Conservation (phyloP, 2,113 vertebrate genomes). For the Pardalotus punctatus region DNA sequence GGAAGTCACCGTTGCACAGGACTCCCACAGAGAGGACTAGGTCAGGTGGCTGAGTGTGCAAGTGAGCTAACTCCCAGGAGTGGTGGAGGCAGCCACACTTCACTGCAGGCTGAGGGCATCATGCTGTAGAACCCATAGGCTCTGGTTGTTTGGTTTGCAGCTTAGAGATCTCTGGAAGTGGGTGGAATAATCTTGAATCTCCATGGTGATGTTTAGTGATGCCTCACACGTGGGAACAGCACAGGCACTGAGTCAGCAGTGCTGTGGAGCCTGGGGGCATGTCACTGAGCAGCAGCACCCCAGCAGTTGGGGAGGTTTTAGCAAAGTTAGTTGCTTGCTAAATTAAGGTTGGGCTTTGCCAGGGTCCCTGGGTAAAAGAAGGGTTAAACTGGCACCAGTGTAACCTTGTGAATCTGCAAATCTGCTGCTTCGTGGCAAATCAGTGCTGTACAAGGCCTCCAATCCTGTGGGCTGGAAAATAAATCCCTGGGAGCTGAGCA, state of each 20-base stretch:
- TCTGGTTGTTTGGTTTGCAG: background rate
- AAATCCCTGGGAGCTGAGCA: background rate
- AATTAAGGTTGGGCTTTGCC: background rate
- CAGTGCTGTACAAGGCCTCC: background rate
- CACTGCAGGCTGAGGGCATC: background rate
- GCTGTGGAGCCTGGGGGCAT: background rate
- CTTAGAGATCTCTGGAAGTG: background rate
- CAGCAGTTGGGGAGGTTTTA: rapidly evolving
- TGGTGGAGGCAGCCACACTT: background rate
- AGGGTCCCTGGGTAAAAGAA: rapidly evolving
- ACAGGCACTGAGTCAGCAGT: background rate
- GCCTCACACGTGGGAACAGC: background rate
- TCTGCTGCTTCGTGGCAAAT: background rate
- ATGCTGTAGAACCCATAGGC: background rate
- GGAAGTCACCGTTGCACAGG: background rate
- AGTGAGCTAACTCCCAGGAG: background rate
- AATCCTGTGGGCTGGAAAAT: background rate
- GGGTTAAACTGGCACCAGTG: background rate
- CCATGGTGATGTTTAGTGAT: background rate
- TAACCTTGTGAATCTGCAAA: background rate
- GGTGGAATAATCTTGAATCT: conserved; percentile 41
- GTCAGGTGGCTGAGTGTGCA: background rate
- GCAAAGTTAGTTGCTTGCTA: background rate
- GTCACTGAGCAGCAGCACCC: background rate
- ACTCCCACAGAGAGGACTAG: background rate